A percentile compares a stretch with the other conserved stretches of the same genome.
Conservation (phyloP, 2,888 invertebrate genomes). For the Leucoma salicis region DNA sequence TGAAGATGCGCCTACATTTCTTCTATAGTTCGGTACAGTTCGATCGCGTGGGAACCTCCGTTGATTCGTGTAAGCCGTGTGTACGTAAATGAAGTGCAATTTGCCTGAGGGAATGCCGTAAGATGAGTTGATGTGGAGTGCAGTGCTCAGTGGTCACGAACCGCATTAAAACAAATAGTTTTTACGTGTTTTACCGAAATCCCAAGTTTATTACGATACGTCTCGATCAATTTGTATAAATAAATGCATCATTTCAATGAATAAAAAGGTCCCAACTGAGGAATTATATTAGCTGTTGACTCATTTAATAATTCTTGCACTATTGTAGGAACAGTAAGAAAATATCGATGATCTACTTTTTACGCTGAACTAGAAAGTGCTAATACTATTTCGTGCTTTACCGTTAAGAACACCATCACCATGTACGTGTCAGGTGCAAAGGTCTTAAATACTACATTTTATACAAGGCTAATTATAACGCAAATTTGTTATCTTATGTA, state of each 20-base stretch:
- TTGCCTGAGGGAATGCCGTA: slow-evolving; percentile 57
- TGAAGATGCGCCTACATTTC: slow-evolving; percentile 37
- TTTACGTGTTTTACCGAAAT: too few relatives aligned
- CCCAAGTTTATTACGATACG: too few relatives aligned
- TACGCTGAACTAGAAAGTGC: slow-evolving; percentile 34
- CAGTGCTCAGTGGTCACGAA: slow-evolving; percentile 52
- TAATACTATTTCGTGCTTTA: slow-evolving; percentile 32
- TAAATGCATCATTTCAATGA: too few relatives aligned
- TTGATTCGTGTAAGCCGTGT: slow-evolving; percentile 50
- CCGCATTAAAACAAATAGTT: slow-evolving; percentile 52
- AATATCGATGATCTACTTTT: slow-evolving; percentile 14
- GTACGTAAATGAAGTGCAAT: slow-evolving; percentile 74
- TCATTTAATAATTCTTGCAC: slow-evolving; percentile 36
- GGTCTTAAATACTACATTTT: slow-evolving; percentile 29
- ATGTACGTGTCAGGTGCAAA: slow-evolving; percentile 50
- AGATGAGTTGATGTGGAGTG: slow-evolving; percentile 35
- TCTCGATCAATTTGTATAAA: too few relatives aligned
- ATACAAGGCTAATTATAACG: too few relatives aligned
- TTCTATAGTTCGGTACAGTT: slow-evolving; percentile 39
- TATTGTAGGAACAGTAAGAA: slow-evolving; percentile 21
- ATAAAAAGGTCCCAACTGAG: slow-evolving; percentile 65
- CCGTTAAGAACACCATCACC: slow-evolving; percentile 31
- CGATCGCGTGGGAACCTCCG: slow-evolving; percentile 64
- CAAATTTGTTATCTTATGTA: too few relatives aligned
- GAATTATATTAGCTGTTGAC: slow-evolving; percentile 35